Base-by-base conservation (phyloP, 2,888 invertebrate species). In the Ommatoiulus sabulosus region DNA sequence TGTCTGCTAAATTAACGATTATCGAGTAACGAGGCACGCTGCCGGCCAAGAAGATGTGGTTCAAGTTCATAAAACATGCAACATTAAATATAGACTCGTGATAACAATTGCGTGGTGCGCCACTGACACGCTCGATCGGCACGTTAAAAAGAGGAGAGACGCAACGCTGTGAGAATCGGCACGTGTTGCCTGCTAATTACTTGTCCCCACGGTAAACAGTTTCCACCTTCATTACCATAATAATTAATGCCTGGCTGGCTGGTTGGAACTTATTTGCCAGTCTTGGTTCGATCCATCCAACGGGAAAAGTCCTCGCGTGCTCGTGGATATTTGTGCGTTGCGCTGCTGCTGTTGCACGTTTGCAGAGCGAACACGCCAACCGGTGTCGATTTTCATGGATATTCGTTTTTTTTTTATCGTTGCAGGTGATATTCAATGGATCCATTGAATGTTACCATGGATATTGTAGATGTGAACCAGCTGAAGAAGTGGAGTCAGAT, bases 401-500 rank as follows among this genome's bases (percentile, higher is more conserved):
- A 10, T 48, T 48, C 48, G 46, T 46, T 48, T 24, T 57, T 72
- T 15, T 57, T 35, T 5, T 52, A 24, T 44, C 8, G 20, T 44
- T 44, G 44, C 44, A 84, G 84, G 84, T 44, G 44, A 84, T 63
- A 63, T 86, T 44, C 44, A 86, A 89, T 89, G 89, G 89, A 89
- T 89, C 87, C 89, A 35, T 85, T 89, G 46, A 89, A 86, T 46
- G 86, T 85, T 84, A 20, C 35, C 35, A 86, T 48, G 94, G 91
- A 90, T 52, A 93, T 95, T 91, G 94, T 94, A 91, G 93, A 94
- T 93, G 93, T 94, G 90, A 93, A 93, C 90, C 92, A 94, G 91
- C 92, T 95, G 91, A 93, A 93, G 91, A 92, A 94, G 92, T 95
- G 95, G 95, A 93, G 94, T 90, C 94, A 94, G 90, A 93, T 93